Conservation (phyloP, 2,113 vertebrate species). For the Oryzias melastigma region DNA sequence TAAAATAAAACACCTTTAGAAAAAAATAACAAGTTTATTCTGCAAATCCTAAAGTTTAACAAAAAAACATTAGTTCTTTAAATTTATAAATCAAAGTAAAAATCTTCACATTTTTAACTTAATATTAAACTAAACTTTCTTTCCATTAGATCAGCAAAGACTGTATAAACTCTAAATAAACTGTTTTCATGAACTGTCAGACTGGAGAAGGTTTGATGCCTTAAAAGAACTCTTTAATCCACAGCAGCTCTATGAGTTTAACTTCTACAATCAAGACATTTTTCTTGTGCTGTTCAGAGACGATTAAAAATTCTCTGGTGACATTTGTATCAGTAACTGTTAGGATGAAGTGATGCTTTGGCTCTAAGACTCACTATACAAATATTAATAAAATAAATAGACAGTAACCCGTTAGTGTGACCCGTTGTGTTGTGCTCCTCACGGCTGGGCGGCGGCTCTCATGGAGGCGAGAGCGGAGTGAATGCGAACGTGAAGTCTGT, state of each 20-base stretch:
- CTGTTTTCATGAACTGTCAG: constrained; percentile 8
- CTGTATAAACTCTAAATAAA: constrained; percentile 17
- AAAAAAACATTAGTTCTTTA: constrained; percentile 6
- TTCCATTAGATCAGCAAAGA: constrained; percentile 25
- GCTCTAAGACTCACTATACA: constrained; percentile 10
- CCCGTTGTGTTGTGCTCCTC: constrained; percentile 52
- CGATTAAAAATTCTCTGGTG: neutral
- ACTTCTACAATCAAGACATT: constrained; percentile 17
- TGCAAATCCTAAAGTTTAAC: no score
- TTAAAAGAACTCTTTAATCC: neutral
- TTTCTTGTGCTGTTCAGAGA: constrained; percentile 15
- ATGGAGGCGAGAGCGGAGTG: constrained; percentile 90
- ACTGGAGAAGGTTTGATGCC: no score
- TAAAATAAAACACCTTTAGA: no score
- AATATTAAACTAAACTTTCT: constrained; percentile 2
- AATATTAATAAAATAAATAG: constrained; percentile 1
- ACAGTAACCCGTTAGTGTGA: constrained; percentile 7
- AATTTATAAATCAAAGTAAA: constrained; percentile 42
- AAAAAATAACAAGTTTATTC: no score
- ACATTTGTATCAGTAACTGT: no score
- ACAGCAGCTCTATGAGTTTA: constrained; percentile 8
- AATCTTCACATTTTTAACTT: constrained; percentile 23
- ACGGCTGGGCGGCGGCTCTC: constrained; percentile 82
- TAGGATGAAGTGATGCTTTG: constrained; percentile 22
- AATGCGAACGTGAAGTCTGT: constrained; percentile 93